phyloP scores from a whole-genome alignment of 2,797 vertebrate species.

The Sebastes nivosus region DNA sequence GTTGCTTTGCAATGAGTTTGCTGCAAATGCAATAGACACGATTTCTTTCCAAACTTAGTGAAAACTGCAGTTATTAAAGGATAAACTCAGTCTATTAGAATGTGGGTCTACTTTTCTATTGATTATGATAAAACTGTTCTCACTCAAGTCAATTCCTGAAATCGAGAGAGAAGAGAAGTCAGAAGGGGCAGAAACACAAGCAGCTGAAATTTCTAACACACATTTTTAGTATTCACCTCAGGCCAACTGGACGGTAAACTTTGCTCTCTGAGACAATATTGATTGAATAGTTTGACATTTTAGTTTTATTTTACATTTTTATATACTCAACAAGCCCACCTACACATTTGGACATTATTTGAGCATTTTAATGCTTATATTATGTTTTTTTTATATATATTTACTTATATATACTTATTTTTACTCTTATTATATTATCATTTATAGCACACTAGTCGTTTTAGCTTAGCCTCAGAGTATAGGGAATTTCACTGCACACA shows the following conservation, averaged over 20 bases:
- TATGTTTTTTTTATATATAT: background rate
- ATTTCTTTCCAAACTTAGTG: background rate
- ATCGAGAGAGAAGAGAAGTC: background rate
- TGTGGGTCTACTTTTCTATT: background rate
- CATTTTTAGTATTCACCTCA: background rate
- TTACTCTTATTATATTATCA: background rate
- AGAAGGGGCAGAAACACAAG: background rate
- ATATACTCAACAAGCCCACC: background rate
- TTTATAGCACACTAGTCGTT: background rate
- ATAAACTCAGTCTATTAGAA: background rate
- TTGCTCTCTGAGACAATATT: background rate
- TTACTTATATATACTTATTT: background rate
- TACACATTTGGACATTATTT: background rate
- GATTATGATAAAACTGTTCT: background rate
- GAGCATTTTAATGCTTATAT: background rate
- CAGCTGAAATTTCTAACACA: background rate
- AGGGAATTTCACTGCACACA: background rate
- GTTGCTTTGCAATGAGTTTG: background rate
- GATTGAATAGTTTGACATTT: background rate
- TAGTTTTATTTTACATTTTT: background rate
- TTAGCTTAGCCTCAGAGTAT: background rate
- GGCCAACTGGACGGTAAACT: background rate
- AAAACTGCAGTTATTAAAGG: background rate
- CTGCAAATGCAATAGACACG: background rate
- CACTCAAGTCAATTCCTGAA: background rate